These are phyloP conservation scores for Hoplias malabaricus DNA, from an alignment of 2,113 vertebrate species.

Conservation along the genomic window DNA sequence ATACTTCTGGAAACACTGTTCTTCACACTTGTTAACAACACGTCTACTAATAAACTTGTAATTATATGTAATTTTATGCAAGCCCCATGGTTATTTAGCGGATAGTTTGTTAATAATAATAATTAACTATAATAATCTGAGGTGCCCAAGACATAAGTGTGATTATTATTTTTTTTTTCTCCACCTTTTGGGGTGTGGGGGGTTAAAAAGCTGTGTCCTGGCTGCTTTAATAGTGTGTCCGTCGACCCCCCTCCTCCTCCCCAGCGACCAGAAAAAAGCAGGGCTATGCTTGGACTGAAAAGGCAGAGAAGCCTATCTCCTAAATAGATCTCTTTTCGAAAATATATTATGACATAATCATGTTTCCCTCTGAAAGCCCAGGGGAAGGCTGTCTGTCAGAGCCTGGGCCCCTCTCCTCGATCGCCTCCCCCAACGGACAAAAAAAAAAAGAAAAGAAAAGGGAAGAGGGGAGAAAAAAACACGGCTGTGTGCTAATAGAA, in stretches of 20 bases:
- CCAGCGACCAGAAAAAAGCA: constrained; percentile 66
- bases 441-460: background rate
- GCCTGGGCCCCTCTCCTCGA: constrained; percentile 62
- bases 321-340: constrained; percentile 75
- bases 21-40: too few species aligned
- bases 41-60: too few species aligned
- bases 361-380: constrained; percentile 75
- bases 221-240: constrained; percentile 63
- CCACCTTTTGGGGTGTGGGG: background rate
- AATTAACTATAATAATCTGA: too few species aligned
- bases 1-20: too few species aligned
- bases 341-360: constrained; percentile 81
- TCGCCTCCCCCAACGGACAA: constrained; percentile 55
- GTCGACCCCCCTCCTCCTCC: constrained; percentile 64
- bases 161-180: too few species aligned
- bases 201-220: constrained; percentile 58
- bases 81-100: too few species aligned
- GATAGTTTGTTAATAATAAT: too few species aligned
- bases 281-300: constrained; percentile 67
- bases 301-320: constrained; percentile 70
- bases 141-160: too few species aligned
- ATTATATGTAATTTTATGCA: too few species aligned
- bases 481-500: constrained; percentile 76
- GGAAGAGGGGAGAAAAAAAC: background rate
- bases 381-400: constrained; percentile 73